phyloP scores from a whole-genome alignment of 2,797 vertebrate species.

The Pyrocephalus nanus region DNA sequence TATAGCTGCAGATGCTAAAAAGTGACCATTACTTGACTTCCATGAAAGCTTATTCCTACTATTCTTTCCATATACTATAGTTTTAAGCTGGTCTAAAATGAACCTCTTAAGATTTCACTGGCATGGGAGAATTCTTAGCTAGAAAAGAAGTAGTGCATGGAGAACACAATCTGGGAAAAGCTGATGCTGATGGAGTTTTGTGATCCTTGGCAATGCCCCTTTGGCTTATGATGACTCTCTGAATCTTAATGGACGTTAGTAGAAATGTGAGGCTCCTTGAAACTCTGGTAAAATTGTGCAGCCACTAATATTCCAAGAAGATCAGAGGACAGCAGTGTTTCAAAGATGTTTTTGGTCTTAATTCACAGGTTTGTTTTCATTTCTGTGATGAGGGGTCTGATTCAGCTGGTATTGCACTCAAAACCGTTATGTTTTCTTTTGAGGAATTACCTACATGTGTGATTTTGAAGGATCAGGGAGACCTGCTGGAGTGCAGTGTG shows the following conservation, averaged over 20 bases:
- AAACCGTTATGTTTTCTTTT: not conserved
- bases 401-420: not conserved
- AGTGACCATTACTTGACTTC: not conserved
- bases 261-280: not conserved
- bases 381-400: not conserved
- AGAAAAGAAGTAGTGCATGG: not conserved
- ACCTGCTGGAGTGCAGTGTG: not conserved
- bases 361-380: not conserved
- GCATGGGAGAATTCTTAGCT: not conserved
- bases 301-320: not conserved
- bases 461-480: not conserved
- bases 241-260: rapidly evolving
- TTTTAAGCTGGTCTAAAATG: not conserved
- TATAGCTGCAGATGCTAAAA: not conserved
- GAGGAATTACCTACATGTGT: not conserved
- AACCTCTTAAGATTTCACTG: not conserved
- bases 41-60: not conserved
- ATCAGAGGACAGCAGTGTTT: not conserved
- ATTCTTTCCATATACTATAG: not conserved
- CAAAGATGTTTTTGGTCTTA: not conserved
- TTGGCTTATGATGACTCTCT: not conserved
- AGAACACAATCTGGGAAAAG: not conserved
- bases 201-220: not conserved
- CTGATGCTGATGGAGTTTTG: not conserved
- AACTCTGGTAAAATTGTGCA: not conserved